Conservation (phyloP, 1,140 invertebrate genomes). For the Paraescarpia echinospica region DNA sequence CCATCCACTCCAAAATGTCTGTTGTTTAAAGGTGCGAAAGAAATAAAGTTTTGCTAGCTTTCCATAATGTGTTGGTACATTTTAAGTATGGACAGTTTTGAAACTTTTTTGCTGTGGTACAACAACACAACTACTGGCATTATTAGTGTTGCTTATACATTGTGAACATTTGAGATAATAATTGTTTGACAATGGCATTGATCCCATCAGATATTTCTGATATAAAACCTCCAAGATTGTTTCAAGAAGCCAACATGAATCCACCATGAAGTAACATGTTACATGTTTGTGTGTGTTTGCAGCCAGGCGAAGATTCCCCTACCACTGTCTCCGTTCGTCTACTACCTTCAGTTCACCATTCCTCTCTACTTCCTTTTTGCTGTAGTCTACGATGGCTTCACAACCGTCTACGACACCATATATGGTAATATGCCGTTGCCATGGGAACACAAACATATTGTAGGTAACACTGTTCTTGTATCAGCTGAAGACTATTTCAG, state of each 20-base stretch:
- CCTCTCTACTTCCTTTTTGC: conserved; percentile 47
- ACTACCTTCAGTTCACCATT: conserved; percentile 34
- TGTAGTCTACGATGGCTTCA: conserved; percentile 43
- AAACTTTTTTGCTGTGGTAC: background rate
- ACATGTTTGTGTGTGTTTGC: background rate
- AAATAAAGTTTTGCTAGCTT: background rate
- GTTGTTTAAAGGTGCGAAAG: background rate
- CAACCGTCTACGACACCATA: conserved; percentile 35
- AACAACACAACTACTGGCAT: background rate
- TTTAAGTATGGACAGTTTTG: background rate
- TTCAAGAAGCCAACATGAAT: background rate
- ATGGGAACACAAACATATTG: conserved; percentile 13
- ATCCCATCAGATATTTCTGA: background rate
- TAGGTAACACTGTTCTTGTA: background rate
- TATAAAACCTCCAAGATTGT: background rate
- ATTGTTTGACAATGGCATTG: background rate
- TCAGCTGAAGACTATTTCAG: background rate
- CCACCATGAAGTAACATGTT: no score
- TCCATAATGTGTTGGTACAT: no score
- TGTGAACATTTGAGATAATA: background rate
- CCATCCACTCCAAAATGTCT: background rate
- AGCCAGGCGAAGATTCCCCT: background rate
- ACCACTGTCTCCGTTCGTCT: conserved; percentile 12
- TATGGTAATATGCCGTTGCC: conserved; percentile 14
- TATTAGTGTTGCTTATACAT: no score